phyloP scores from a whole-genome alignment of 2,888 invertebrate genomes.

The Drosophila helvetica region DNA sequence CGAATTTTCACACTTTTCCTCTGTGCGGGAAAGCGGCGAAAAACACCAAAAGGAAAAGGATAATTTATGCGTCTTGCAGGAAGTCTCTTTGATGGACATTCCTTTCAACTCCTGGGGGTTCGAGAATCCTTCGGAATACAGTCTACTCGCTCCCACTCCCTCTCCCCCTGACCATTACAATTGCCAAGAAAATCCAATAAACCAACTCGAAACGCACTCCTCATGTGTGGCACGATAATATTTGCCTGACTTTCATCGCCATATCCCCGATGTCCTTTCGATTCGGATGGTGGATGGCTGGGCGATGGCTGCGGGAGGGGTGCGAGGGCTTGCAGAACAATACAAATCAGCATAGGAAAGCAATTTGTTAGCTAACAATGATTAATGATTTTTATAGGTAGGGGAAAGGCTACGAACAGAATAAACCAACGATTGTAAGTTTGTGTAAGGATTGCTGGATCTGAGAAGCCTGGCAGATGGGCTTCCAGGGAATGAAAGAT shows the following conservation, averaged over 20 bases:
- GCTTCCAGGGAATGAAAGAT: neutral
- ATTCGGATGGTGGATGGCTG: neutral
- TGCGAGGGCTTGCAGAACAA: slow-evolving; percentile 41
- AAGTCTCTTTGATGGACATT: slow-evolving; percentile 75
- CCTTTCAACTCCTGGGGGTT: slow-evolving; percentile 60
- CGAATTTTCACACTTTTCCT: slow-evolving; percentile 71
- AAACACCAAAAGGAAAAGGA: slow-evolving; percentile 55
- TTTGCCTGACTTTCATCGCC: slow-evolving; percentile 59
- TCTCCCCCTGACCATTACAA: slow-evolving; percentile 21
- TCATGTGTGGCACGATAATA: slow-evolving; percentile 66
- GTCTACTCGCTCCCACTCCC: slow-evolving; percentile 12
- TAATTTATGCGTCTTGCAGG: slow-evolving; percentile 73
- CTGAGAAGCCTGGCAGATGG: neutral
- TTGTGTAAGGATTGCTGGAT: neutral
- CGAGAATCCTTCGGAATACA: slow-evolving; percentile 10
- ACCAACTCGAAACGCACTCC: slow-evolving; percentile 48
- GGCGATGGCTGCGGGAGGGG: no score
- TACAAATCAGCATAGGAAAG: slow-evolving; percentile 81
- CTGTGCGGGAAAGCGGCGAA: slow-evolving; percentile 3
- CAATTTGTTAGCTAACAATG: slow-evolving; percentile 77
- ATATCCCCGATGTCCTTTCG: slow-evolving; percentile 3
- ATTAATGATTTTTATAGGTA: slow-evolving; percentile 52
- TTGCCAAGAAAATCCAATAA: slow-evolving; percentile 68
- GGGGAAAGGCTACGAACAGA: neutral
- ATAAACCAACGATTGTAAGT: neutral